Conservation (phyloP, 23 tunicate species). For the Styela clava region DNA sequence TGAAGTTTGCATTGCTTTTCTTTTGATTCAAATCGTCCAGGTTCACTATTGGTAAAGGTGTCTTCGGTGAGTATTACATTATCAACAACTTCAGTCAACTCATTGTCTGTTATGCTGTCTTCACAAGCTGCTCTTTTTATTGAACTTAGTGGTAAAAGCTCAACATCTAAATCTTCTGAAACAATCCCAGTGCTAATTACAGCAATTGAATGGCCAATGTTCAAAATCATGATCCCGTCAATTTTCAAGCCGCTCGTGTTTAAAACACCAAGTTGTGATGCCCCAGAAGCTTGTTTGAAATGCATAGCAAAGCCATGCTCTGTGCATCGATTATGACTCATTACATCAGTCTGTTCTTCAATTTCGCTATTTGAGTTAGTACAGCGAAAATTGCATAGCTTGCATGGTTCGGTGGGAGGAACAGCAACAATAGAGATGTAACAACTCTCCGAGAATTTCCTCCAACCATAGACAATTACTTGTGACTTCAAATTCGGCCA, state of each 20-base stretch:
- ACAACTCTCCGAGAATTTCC: constrained; percentile 28
- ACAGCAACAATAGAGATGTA: constrained; percentile 75
- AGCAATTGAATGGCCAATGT: constrained; percentile 91
- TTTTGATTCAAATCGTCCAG: background rate
- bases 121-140: constrained; percentile 69
- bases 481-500: constrained; percentile 82
- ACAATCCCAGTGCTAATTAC: constrained; percentile 69
- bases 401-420: constrained; percentile 48
- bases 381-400: constrained; percentile 9
- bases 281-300: constrained; percentile 58
- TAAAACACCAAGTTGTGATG: constrained; percentile 35
- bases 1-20: background rate
- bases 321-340: constrained; percentile 27
- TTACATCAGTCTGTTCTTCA: background rate
- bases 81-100: background rate
- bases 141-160: constrained; percentile 54
- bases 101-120: constrained; percentile 15
- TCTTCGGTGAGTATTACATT: background rate
- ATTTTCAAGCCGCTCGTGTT: constrained; percentile 58
- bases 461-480: constrained; percentile 61
- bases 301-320: constrained; percentile 76
- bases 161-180: background rate
- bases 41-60: background rate
- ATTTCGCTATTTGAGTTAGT: background rate
- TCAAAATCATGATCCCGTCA: constrained; percentile 59